phyloP scores from a whole-genome alignment of 2,797 vertebrate genomes.

The Vultur gryphus region DNA sequence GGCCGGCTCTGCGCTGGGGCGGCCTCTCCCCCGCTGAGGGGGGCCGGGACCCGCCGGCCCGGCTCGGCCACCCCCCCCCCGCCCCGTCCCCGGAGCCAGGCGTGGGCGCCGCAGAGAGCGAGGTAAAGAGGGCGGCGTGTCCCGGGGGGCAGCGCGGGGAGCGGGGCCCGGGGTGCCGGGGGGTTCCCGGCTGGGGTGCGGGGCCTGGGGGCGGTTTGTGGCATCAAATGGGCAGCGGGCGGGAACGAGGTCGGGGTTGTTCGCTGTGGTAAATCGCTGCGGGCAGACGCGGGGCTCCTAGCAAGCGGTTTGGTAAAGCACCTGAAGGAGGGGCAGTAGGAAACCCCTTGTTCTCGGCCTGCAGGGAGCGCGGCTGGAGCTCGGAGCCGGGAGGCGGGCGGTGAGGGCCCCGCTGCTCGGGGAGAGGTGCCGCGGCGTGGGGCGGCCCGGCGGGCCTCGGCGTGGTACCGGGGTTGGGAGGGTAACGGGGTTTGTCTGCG shows the following conservation, averaged over 20 bases:
- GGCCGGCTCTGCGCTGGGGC: background rate
- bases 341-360: accelerated
- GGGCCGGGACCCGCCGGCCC: background rate
- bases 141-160: background rate
- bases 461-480: background rate
- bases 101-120: background rate
- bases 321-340: background rate
- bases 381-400: background rate
- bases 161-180: background rate
- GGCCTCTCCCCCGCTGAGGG: background rate
- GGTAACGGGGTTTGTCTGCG: background rate
- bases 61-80: background rate
- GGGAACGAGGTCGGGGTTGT: background rate
- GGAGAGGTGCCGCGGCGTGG: background rate
- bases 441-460: background rate
- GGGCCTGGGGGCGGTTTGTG: background rate
- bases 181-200: too few relatives aligned
- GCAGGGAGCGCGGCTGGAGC: background rate
- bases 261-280: background rate
- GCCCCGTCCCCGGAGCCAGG: background rate
- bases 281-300: too few relatives aligned
- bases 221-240: background rate
- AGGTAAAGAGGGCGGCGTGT: background rate
- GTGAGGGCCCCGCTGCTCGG: background rate
- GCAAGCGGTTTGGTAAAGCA: background rate